Conservation (phyloP, 2,797 vertebrate species). For the Notolabrus celidotus region DNA sequence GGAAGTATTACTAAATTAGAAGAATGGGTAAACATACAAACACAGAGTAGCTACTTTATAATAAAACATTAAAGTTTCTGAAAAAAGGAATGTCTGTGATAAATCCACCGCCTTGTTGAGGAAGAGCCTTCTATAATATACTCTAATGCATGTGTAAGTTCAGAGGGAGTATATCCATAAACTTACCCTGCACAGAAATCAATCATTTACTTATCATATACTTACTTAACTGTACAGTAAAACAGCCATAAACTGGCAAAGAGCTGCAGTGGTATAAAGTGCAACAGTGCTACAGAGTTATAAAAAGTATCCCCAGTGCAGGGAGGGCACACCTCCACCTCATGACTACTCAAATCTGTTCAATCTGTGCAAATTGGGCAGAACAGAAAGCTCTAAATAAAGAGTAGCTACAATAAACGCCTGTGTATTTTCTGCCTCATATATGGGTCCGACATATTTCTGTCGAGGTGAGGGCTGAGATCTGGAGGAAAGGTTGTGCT, state of each 20-base stretch:
- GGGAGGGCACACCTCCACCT: conserved; percentile 24
- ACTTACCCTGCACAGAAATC: neutral
- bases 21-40: too few relatives aligned
- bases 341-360: conserved; percentile 25
- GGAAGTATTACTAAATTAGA: too few relatives aligned
- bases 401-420: conserved; percentile 9
- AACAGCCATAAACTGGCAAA: neutral
- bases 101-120: neutral
- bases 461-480: conserved; percentile 44
- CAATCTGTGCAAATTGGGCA: conserved; percentile 23
- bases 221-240: neutral
- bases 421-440: conserved; percentile 14
- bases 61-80: neutral
- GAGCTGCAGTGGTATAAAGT: neutral
- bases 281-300: neutral
- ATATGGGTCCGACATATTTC: conserved; percentile 42
- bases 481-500: conserved; percentile 82
- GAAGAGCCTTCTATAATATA: neutral
- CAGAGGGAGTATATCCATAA: neutral
- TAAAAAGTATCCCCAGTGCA: conserved; percentile 5
- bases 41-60: too few relatives aligned
- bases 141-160: neutral
- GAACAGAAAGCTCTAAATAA: conserved; percentile 25
- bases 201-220: neutral
- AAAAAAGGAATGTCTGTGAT: neutral